phyloP scores from a whole-genome alignment of 64 coral and sea anemone species.

The Stichodactyla mertensii region DNA sequence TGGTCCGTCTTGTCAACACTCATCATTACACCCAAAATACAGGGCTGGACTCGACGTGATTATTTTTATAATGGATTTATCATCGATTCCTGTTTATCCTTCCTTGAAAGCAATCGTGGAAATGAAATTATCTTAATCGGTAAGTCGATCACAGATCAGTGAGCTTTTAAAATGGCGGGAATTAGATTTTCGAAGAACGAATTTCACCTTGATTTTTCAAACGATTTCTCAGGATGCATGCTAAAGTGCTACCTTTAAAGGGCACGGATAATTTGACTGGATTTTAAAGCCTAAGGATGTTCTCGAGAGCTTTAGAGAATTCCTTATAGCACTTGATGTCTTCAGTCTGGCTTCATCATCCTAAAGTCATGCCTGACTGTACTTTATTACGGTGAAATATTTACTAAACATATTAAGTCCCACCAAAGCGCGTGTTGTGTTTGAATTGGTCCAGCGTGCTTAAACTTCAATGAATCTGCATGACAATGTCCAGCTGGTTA shows the following conservation, averaged over 20 bases:
- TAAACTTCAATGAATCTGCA: background rate
- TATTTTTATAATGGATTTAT: background rate
- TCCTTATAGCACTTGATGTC: background rate
- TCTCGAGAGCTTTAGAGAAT: background rate
- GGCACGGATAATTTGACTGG: background rate
- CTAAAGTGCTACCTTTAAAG: too few relatives aligned
- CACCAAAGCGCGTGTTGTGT: background rate
- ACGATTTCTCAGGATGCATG: too few relatives aligned
- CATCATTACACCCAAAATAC: background rate
- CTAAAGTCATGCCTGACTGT: background rate
- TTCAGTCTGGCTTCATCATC: background rate
- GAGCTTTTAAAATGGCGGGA: background rate
- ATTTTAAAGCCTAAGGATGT: background rate
- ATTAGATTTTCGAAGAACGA: background rate
- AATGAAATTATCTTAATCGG: background rate
- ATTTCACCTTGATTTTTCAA: background rate
- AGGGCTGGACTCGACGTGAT: background rate
- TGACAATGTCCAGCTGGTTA: background rate
- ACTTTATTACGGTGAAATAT: background rate
- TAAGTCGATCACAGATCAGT: background rate
- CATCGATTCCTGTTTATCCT: background rate
- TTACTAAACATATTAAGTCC: background rate
- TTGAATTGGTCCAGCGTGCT: background rate
- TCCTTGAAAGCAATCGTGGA: background rate
- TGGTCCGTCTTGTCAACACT: background rate